Percentiles rank a stretch among this genome's conserved stretches.
Conservation (phyloP, 2,797 vertebrate genomes). For the Paramormyrops hopkinsi region DNA sequence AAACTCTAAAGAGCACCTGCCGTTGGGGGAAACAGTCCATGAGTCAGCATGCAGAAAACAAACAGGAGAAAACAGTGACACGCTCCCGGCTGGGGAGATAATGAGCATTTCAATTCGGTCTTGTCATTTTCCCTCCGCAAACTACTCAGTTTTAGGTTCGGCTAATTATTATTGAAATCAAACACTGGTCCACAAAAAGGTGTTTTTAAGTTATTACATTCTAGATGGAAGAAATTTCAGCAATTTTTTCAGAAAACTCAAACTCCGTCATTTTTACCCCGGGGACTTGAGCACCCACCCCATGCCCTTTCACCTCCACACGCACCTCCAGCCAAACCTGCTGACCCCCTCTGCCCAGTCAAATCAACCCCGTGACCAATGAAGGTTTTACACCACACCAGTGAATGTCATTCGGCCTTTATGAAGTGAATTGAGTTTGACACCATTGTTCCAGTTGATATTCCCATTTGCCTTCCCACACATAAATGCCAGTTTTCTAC, state of each 20-base stretch:
- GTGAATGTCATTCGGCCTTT: not conserved
- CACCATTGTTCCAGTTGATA: not conserved
- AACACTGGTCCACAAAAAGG: not conserved
- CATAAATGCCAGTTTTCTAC: not conserved
- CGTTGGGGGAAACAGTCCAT: not conserved
- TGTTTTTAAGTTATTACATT: not conserved
- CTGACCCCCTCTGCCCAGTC: not conserved
- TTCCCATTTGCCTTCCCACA: not conserved
- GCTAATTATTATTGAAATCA: not conserved
- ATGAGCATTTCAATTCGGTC: not conserved
- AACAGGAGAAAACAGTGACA: not conserved
- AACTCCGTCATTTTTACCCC: not conserved
- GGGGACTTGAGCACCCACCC: not conserved
- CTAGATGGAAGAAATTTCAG: not conserved
- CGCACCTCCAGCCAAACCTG: not conserved
- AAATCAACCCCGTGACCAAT: not conserved
- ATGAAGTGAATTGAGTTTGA: conserved; percentile 4
- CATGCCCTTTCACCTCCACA: not conserved
- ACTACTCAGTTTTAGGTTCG: not conserved
- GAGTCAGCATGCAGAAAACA: not conserved
- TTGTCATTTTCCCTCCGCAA: not conserved
- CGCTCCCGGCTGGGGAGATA: not conserved
- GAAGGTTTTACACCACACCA: not conserved
- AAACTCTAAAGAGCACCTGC: not conserved
- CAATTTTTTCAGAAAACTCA: not conserved